Evolutionary conservation across 1,140 invertebrate species (phyloP).

Genomic region (Apolygus lucorum): DNA sequence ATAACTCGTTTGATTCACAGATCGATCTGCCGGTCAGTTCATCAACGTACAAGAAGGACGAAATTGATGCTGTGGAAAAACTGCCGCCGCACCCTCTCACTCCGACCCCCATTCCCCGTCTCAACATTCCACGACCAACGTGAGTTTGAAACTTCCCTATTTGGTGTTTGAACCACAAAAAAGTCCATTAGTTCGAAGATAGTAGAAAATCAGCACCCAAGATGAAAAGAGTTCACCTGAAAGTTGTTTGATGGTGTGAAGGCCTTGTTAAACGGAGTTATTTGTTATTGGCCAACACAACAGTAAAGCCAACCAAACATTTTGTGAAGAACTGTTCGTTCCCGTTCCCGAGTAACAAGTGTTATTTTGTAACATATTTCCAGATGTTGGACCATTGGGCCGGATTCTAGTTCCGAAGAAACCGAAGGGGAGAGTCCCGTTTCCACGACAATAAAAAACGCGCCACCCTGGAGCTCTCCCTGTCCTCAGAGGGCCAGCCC

Average conservation of each 20-base stretch:
- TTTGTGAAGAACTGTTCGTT: too few relatives aligned
- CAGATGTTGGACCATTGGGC: constrained; percentile 12
- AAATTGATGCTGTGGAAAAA: not conserved
- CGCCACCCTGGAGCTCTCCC: not conserved
- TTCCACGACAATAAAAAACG: not conserved
- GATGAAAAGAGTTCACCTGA: too few relatives aligned
- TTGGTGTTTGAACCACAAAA: too few relatives aligned
- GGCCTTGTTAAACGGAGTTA: too few relatives aligned
- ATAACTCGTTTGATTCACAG: not conserved
- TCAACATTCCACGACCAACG: not conserved
- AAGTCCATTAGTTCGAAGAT: too few relatives aligned
- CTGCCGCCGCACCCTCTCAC: constrained; percentile 1
- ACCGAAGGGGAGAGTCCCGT: constrained; percentile 26
- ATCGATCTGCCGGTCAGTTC: not conserved
- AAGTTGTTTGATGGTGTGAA: too few relatives aligned
- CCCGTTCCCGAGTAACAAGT: too few relatives aligned
- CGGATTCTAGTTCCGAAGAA: constrained; percentile 28
- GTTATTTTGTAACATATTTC: too few relatives aligned
- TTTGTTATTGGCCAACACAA: too few relatives aligned
- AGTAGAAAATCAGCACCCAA: too few relatives aligned
- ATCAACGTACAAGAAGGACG: not conserved
- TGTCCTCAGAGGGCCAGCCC: not conserved
- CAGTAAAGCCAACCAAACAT: too few relatives aligned
- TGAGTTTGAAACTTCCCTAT: too few relatives aligned
- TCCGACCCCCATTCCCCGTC: not conserved